Evolutionary conservation across 2,113 vertebrate genomes (phyloP).

Genomic region (Oreochromis spilurus): DNA sequence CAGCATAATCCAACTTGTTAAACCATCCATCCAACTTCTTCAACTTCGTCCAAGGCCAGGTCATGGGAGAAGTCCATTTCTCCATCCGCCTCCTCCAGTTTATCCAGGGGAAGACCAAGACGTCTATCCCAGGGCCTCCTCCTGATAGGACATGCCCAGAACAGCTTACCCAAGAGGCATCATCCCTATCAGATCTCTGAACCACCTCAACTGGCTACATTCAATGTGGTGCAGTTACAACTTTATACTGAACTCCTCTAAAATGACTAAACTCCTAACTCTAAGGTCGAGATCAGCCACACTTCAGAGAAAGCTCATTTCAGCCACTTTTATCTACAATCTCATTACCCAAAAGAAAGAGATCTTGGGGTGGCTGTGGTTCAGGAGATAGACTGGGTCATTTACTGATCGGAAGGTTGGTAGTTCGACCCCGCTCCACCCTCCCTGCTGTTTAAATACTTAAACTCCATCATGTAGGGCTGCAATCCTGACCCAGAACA

Average conservation of each 20-base stretch:
- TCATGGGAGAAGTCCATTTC: neutral
- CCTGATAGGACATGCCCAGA: neutral
- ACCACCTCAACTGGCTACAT: rapidly evolving
- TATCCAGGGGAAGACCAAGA: neutral
- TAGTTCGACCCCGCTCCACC: rapidly evolving
- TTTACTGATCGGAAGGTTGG: rapidly evolving
- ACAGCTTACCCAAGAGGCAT: neutral
- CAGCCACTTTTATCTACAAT: neutral
- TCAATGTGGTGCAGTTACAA: neutral
- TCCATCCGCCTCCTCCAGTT: neutral
- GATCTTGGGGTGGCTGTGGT: neutral
- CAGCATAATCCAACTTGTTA: too few relatives aligned
- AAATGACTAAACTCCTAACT: neutral
- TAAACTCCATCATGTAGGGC: neutral
- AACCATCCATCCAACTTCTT: neutral
- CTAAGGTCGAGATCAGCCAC: neutral
- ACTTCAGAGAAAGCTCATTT: neutral
- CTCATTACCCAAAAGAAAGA: neutral
- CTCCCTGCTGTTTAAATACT: neutral
- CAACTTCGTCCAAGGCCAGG: neutral
- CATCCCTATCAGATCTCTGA: neutral
- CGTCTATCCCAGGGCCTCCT: neutral
- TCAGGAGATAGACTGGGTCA: rapidly evolving
- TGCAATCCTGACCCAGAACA: rapidly evolving
- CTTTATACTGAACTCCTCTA: neutral